Conservation (phyloP, 2,113 vertebrate genomes). For the Electrona antarctica region DNA sequence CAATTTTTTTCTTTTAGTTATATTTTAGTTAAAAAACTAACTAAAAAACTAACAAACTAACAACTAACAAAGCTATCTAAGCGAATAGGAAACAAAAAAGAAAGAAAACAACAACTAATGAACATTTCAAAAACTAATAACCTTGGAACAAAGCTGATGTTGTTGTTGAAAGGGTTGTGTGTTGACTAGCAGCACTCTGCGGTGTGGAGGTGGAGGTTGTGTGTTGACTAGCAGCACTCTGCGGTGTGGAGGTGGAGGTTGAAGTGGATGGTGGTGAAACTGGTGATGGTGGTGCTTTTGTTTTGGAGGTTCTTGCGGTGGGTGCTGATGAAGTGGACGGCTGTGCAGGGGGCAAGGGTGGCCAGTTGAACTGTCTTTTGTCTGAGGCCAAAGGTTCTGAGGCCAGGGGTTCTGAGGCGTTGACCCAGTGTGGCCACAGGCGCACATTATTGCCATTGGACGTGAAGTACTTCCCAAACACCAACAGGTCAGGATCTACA, state of each 20-base stretch:
- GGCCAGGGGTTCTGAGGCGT: conserved; percentile 71
- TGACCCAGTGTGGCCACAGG: conserved; percentile 72
- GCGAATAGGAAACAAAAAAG: no score
- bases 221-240: no score
- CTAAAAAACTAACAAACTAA: no score
- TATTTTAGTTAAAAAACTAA: no score
- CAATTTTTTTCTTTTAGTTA: no score
- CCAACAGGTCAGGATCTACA: conserved; percentile 90
- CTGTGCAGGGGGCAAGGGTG: conserved; percentile 45
- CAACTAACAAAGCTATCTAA: no score
- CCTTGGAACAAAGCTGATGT: background rate
- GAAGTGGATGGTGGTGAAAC: background rate
- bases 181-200: conserved; percentile 12
- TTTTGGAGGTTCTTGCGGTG: conserved; percentile 15
- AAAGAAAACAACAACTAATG: no score
- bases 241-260: background rate
- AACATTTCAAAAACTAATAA: no score
- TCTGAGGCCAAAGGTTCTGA: conserved; percentile 57
- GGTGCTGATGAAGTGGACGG: conserved; percentile 49
- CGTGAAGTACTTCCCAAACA: conserved; percentile 85
- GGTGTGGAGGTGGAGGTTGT: background rate
- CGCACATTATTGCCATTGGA: conserved; percentile 60
- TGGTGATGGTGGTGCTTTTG: background rate
- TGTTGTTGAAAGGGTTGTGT: conserved; percentile 8
- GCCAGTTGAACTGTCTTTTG: conserved; percentile 77